Evolutionary conservation across 2,888 invertebrate species (phyloP).

Genomic region (Trimorus sp.): DNA sequence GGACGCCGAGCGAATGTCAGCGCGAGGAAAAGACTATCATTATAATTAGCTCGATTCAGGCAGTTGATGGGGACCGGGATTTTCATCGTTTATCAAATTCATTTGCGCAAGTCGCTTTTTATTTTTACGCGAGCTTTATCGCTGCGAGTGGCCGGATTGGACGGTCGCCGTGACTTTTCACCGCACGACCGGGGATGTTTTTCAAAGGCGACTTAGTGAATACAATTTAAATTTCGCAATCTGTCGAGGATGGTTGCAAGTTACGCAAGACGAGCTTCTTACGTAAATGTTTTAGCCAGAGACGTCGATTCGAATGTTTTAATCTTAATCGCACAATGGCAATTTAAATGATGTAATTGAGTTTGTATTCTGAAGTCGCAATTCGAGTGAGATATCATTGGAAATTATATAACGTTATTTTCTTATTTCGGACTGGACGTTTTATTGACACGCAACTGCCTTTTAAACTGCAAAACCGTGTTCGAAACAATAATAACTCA

Average conservation of each 20-base stretch:
- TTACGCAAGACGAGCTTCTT: neutral
- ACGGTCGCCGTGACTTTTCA: slow-evolving; percentile 43
- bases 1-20: slow-evolving; percentile 42
- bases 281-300: neutral
- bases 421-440: too few relatives aligned
- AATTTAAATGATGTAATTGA: too few relatives aligned
- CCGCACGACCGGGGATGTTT: slow-evolving; percentile 23
- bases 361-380: too few relatives aligned
- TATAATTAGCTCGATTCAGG: slow-evolving; percentile 80
- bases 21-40: slow-evolving; percentile 74
- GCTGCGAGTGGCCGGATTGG: slow-evolving; percentile 23
- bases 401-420: too few relatives aligned
- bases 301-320: too few relatives aligned
- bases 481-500: too few relatives aligned
- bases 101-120: slow-evolving; percentile 75
- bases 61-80: slow-evolving; percentile 76
- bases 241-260: neutral
- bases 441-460: too few relatives aligned
- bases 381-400: too few relatives aligned
- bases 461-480: too few relatives aligned
- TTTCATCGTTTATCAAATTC: slow-evolving; percentile 80
- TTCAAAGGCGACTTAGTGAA: slow-evolving; percentile 32
- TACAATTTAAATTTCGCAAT: slow-evolving; percentile 13
- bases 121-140: slow-evolving; percentile 39
- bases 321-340: too few relatives aligned